phyloP scores from a whole-genome alignment of 92 coral and sea anemone species.

The Nematostella vectensis region DNA sequence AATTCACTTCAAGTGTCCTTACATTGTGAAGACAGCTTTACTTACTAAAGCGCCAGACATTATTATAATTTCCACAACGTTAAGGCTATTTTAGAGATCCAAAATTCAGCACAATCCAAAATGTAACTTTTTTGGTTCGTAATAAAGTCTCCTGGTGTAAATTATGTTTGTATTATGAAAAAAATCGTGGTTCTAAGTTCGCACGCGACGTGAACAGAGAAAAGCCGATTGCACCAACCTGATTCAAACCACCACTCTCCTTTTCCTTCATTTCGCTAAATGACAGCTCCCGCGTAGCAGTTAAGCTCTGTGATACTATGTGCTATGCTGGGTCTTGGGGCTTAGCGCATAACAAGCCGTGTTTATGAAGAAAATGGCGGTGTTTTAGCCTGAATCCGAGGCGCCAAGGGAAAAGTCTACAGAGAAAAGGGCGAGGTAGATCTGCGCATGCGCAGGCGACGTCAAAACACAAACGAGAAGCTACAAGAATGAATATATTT shows the following conservation, averaged over 20 bases:
- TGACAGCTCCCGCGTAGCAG: slow-evolving; percentile 1
- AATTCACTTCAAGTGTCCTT: too few species aligned
- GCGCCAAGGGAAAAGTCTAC: slow-evolving; percentile 9
- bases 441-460: slow-evolving; percentile 32
- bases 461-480: slow-evolving; percentile 23
- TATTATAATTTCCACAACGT: too few species aligned
- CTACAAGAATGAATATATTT: slow-evolving; percentile 25
- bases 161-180: too few species aligned
- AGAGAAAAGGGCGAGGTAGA: slow-evolving; percentile 50
- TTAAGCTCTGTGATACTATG: slow-evolving; percentile 9
- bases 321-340: neutral
- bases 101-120: too few species aligned
- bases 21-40: too few species aligned
- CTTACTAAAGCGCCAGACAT: too few species aligned
- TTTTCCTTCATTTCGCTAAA: slow-evolving; percentile 40
- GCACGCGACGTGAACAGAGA: neutral
- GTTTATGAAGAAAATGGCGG: neutral
- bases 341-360: slow-evolving; percentile 17
- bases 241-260: slow-evolving; percentile 44
- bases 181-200: neutral
- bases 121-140: too few species aligned
- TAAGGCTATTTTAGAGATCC: too few species aligned
- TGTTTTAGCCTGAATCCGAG: slow-evolving; percentile 1
- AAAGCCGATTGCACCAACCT: slow-evolving; percentile 42
- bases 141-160: too few species aligned